Percentiles rank a stretch among this genome's conserved stretches.
These are phyloP conservation scores for Myiozetetes cayanensis DNA, from an alignment of 2,113 vertebrate species.

Conservation along the genomic window DNA sequence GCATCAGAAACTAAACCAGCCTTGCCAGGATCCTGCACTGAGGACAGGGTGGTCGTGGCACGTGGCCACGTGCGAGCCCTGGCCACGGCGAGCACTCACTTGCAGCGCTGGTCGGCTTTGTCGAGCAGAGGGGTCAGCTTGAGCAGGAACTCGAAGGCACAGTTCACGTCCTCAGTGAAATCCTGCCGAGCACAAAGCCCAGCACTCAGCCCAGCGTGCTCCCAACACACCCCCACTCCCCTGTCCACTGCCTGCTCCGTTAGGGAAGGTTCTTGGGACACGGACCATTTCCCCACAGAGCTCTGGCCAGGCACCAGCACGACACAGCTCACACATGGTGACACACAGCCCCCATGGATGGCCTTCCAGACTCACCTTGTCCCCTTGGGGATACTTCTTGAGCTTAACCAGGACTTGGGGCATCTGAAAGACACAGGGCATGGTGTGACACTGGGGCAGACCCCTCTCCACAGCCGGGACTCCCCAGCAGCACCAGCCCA, in stretches of 20 bases:
- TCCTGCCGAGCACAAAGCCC: slow-evolving; percentile 73
- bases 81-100: slow-evolving; percentile 67
- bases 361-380: slow-evolving; percentile 78
- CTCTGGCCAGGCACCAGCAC: background rate
- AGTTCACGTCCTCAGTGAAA: slow-evolving; percentile 92
- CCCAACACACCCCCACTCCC: background rate
- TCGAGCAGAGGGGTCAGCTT: slow-evolving; percentile 94
- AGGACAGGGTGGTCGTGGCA: background rate
- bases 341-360: fast-evolving
- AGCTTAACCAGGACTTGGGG: slow-evolving; percentile 93
- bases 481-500: background rate
- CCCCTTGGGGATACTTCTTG: slow-evolving; percentile 91
- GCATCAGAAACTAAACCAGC: background rate
- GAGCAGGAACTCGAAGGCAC: slow-evolving; percentile 91
- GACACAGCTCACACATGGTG: fast-evolving
- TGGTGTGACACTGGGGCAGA: background rate
- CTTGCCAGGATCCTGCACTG: background rate
- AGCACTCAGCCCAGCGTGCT: background rate
- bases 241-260: fast-evolving
- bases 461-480: fast-evolving
- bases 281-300: fast-evolving
- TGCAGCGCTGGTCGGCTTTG: slow-evolving; percentile 97
- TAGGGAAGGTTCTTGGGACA: background rate
- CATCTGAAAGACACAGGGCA: slow-evolving; percentile 76
- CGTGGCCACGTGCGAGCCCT: fast-evolving